These are phyloP conservation scores for Macrochelys suwanniensis DNA, from an alignment of 2,797 vertebrate species.

Conservation along the genomic window DNA sequence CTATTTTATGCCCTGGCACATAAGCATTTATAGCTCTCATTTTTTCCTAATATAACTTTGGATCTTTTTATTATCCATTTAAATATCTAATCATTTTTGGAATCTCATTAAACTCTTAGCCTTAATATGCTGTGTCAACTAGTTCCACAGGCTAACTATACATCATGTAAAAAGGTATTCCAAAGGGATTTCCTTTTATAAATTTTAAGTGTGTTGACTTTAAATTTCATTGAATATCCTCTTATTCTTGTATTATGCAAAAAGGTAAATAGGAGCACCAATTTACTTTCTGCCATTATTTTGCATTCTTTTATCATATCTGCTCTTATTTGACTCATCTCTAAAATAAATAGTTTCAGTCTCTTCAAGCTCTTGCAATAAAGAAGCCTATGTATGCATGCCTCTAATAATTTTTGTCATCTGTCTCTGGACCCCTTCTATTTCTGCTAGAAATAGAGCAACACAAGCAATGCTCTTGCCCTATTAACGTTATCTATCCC, in stretches of 20 bases:
- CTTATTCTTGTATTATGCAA: too few relatives aligned
- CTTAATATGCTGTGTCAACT: background rate
- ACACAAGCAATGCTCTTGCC: background rate
- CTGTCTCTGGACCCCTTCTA: background rate
- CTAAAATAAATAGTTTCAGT: background rate
- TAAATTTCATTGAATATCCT: background rate
- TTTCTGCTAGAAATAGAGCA: background rate
- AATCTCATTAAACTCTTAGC: background rate
- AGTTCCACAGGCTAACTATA: background rate
- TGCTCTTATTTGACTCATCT: background rate
- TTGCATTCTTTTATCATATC: background rate
- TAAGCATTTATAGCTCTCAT: too few relatives aligned
- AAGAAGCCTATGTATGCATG: background rate
- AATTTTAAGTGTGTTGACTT: background rate
- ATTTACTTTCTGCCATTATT: background rate
- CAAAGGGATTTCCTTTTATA: too few relatives aligned
- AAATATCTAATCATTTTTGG: background rate
- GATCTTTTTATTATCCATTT: rapidly evolving
- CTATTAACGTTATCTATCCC: background rate
- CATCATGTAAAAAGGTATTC: background rate
- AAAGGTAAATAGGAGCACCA: too few relatives aligned
- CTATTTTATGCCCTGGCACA: background rate
- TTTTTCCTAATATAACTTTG: background rate
- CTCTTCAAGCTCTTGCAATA: background rate
- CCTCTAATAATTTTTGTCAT: background rate